Evolutionary conservation across 2,113 vertebrate genomes (phyloP).

Genomic region (Salvelinus namaycush): DNA sequence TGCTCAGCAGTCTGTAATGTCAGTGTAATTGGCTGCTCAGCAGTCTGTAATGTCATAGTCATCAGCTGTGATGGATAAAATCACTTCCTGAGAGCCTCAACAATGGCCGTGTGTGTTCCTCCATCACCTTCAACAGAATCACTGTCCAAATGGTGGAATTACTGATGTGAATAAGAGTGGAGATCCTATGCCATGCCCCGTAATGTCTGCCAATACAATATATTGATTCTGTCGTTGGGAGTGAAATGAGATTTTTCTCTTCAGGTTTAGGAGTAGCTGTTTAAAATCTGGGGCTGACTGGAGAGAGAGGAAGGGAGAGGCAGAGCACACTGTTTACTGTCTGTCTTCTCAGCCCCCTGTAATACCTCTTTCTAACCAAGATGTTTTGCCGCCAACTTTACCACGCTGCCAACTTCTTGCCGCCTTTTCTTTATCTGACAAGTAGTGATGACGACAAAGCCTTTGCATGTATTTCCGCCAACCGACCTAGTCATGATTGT

Average conservation of each 20-base stretch:
- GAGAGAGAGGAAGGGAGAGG: constrained; percentile 1
- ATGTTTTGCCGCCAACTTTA: too few species aligned
- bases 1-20: too few species aligned
- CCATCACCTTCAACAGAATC: neutral
- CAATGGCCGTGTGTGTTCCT: neutral
- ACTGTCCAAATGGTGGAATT: neutral
- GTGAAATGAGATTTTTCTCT: neutral
- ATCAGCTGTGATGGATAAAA: constrained; percentile 20
- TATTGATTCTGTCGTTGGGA: neutral
- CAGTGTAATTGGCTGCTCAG: constrained; percentile 8
- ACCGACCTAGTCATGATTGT: too few species aligned
- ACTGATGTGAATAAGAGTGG: neutral
- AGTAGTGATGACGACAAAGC: too few species aligned
- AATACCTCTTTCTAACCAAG: too few species aligned
- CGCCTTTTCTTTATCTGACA: too few species aligned
- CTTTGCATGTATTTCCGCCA: too few species aligned
- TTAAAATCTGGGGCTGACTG: neutral
- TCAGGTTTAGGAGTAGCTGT: neutral
- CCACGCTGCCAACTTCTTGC: too few species aligned
- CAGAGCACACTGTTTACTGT: too few species aligned
- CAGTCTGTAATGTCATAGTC: constrained; percentile 14
- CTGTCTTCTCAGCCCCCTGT: neutral
- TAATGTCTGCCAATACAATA: neutral
- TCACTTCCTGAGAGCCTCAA: neutral
- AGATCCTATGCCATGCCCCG: too few species aligned